Percentiles rank a stretch among this genome's conserved stretches.
Conservation (phyloP, 2,888 invertebrate species). For the Pachydiplax longipennis region DNA sequence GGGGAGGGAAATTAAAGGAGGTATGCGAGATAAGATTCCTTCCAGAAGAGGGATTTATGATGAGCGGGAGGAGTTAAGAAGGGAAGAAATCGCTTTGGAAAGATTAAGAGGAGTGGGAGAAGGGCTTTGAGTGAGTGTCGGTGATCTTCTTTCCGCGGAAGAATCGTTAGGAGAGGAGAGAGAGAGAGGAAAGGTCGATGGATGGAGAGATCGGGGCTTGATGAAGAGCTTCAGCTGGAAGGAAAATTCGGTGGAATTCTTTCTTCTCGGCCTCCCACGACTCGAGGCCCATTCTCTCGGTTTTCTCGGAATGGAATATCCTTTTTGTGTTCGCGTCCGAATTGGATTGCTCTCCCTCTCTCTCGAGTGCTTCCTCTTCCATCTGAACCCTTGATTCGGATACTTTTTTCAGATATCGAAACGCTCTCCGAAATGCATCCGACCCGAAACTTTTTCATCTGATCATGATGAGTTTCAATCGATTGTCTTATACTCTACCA, state of each 20-base stretch:
- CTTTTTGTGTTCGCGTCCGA: neutral
- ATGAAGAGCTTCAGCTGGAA: neutral
- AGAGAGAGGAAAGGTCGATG: conserved; percentile 13
- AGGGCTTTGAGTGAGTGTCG: neutral
- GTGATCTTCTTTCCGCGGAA: neutral
- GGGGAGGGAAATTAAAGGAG: conserved; percentile 7
- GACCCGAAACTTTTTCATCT: no score
- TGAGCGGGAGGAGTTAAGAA: neutral
- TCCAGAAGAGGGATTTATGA: conserved; percentile 18
- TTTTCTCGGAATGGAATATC: conserved; percentile 5
- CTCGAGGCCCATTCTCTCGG: neutral
- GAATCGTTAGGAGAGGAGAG: neutral
- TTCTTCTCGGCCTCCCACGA: neutral
- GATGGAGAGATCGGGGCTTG: neutral
- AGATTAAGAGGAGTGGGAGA: neutral
- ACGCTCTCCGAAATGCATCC: no score
- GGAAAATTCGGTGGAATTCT: conserved; percentile 16
- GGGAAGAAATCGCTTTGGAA: neutral
- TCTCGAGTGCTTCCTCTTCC: neutral
- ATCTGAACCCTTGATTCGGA: neutral
- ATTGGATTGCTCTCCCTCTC: neutral
- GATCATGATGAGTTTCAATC: no score
- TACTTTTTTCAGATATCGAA: no score
- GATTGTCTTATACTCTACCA: no score
- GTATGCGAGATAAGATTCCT: conserved; percentile 21